These are phyloP conservation scores for Paramisgurnus dabryanus DNA, from an alignment of 2,113 vertebrate species.

Conservation along the genomic window DNA sequence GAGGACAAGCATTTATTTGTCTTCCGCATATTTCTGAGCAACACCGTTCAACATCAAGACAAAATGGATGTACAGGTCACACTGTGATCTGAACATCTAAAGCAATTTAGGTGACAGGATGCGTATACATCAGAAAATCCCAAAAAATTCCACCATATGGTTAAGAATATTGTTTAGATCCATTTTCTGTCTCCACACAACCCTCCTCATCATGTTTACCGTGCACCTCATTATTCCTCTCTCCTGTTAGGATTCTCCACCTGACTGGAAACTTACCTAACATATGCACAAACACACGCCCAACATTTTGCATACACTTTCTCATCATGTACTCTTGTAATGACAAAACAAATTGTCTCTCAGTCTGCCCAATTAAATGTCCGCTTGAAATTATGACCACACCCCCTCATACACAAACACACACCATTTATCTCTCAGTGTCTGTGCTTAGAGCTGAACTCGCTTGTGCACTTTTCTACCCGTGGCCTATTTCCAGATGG, in stretches of 20 bases:
- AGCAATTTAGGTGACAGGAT: neutral
- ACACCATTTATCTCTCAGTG: constrained; percentile 21
- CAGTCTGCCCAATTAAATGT: neutral
- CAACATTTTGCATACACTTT: constrained; percentile 11
- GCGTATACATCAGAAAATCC: neutral
- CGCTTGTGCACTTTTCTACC: constrained; percentile 42
- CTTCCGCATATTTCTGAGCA: too few relatives aligned
- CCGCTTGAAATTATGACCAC: neutral
- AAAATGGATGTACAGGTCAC: neutral
- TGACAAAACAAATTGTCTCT: neutral
- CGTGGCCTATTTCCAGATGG: constrained; percentile 66
- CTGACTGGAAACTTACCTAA: too few relatives aligned
- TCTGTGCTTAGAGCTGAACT: constrained; percentile 44
- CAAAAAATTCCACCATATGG: constrained; percentile 13
- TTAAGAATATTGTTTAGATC: constrained; percentile 40
- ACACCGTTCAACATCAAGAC: neutral
- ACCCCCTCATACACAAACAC: constrained; percentile 14
- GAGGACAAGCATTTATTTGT: too few relatives aligned
- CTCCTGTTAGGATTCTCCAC: neutral
- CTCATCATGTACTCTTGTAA: neutral
- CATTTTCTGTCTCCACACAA: constrained; percentile 54
- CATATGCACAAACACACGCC: too few relatives aligned
- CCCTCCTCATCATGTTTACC: constrained; percentile 60
- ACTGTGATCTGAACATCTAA: neutral
- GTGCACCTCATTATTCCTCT: constrained; percentile 51